A percentile compares a stretch with the other conserved stretches of the same genome.
Conservation (phyloP, 2,113 vertebrate species). For the Sylvilagus bachmani region DNA sequence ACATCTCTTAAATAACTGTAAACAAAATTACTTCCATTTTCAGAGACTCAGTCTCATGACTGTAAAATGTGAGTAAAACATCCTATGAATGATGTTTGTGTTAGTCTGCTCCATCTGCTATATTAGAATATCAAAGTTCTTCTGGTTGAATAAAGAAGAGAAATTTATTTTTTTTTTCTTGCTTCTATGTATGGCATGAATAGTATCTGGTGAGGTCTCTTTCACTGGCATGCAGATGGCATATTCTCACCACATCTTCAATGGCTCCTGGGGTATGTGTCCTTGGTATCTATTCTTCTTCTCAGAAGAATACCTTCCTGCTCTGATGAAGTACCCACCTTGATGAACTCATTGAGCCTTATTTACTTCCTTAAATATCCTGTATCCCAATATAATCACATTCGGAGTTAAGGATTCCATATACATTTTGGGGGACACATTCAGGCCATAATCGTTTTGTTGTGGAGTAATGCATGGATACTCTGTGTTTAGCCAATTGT, state of each 20-base stretch:
- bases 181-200: not conserved
- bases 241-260: not conserved
- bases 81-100: not conserved
- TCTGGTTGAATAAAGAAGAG: not conserved
- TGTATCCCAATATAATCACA: not conserved
- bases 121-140: not conserved
- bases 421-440: not conserved
- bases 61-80: not conserved
- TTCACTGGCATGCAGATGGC: not conserved
- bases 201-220: not conserved
- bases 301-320: not conserved
- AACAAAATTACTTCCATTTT: conserved; percentile 21
- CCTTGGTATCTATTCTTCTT: not conserved
- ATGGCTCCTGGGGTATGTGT: not conserved
- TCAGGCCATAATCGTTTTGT: not conserved
- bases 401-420: not conserved
- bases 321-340: accelerated
- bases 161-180: not conserved
- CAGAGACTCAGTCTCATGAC: not conserved
- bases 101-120: not conserved
- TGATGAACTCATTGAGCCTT: not conserved
- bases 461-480: not conserved
- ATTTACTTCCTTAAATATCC: not conserved
- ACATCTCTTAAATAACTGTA: not conserved
- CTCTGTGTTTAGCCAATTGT: not conserved